Conservation (phyloP, 2,113 vertebrate species). For the Xiphorhynchus elegans region DNA sequence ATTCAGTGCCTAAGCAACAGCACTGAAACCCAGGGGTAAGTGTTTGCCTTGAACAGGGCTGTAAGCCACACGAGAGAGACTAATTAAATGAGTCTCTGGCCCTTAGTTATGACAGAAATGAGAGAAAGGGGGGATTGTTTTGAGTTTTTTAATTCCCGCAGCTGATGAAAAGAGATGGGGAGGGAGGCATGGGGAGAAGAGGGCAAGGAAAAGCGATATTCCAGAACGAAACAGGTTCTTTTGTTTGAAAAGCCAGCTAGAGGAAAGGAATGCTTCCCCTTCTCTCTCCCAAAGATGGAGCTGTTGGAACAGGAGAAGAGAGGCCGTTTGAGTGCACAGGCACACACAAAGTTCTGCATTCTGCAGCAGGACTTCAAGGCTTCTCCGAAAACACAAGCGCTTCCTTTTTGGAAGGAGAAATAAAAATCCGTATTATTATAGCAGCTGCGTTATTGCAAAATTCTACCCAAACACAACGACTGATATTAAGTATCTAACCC, state of each 20-base stretch:
- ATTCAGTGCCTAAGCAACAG: not conserved
- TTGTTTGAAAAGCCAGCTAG: constrained; percentile 10
- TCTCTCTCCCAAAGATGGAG: constrained; percentile 77
- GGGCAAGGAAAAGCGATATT: not conserved
- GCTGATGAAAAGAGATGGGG: not conserved
- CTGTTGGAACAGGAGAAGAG: constrained; percentile 77
- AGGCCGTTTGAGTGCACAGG: accelerated
- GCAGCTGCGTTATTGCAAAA: constrained; percentile 77
- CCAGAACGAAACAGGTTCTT: not conserved
- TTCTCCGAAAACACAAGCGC: constrained; percentile 57
- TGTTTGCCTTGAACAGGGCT: not conserved
- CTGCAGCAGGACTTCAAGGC: constrained; percentile 59
- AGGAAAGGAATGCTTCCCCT: not conserved
- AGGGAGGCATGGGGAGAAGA: not conserved
- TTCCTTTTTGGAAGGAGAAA: constrained; percentile 70
- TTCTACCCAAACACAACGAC: constrained; percentile 70
- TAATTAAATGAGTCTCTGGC: not conserved
- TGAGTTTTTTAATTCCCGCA: not conserved
- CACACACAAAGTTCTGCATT: constrained; percentile 17
- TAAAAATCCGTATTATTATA: constrained; percentile 77
- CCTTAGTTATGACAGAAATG: constrained; percentile 8
- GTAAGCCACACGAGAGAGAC: not conserved
- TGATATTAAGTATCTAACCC: constrained; percentile 76
- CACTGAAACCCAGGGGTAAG: not conserved
- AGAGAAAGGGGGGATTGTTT: not conserved